These are phyloP conservation scores for Onychostruthus taczanowskii DNA, from an alignment of 2,113 vertebrate species.

Conservation along the genomic window DNA sequence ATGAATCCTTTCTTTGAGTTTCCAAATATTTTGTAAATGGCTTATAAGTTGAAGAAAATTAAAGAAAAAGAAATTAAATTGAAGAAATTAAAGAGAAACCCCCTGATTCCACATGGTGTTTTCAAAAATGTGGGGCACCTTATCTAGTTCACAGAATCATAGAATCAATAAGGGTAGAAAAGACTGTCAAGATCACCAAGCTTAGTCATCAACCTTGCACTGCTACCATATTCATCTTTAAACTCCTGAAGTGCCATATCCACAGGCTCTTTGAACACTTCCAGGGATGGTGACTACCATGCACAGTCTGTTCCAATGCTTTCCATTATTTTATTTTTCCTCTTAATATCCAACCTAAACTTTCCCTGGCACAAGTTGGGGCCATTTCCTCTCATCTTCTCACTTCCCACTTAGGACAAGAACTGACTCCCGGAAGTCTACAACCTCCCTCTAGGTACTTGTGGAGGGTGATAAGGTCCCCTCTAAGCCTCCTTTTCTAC, in stretches of 20 bases:
- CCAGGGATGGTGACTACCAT: not conserved
- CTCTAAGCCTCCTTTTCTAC: not conserved
- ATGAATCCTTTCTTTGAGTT: not conserved
- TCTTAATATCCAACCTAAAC: not conserved
- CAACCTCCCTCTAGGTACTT: not conserved
- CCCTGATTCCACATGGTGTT: not conserved
- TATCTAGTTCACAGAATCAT: not conserved
- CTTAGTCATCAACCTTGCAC: not conserved
- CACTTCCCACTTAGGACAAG: not conserved
- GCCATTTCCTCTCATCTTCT: not conserved
- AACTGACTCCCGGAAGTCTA: not conserved
- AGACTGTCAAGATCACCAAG: not conserved
- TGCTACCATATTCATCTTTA: not conserved
- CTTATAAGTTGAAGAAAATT: not conserved
- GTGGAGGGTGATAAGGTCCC: not conserved
- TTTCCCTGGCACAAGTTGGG: not conserved
- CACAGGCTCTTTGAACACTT: not conserved
- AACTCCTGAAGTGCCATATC: not conserved
- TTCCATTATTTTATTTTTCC: rapidly evolving
- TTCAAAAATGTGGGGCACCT: not conserved
- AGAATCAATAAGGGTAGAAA: not conserved
- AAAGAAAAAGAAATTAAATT: not conserved
- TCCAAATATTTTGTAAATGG: not conserved
- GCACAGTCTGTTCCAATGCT: not conserved
- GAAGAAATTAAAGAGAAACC: no score